Evolutionary conservation across 2,113 vertebrate genomes (phyloP), one percentile per base, ranked within the genome.

Genomic region (Mesoclemmys tuberculata): DNA sequence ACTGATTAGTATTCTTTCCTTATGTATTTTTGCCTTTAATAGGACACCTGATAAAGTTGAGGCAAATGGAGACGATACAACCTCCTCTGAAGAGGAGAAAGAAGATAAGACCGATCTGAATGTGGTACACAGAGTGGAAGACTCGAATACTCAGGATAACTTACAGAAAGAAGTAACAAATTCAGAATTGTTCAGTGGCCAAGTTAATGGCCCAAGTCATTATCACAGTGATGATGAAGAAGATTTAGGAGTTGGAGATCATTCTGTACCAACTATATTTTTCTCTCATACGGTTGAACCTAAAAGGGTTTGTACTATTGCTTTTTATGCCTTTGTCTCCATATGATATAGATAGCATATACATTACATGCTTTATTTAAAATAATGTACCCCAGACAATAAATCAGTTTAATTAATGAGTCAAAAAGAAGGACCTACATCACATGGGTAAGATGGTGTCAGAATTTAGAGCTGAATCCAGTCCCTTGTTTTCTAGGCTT

Each of bases 221-320:
- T 97, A 97, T n/a, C 93, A 87, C 93, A 98, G 92, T 46, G 98
- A 98, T 4, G 97, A 98, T 10, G 98, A 90, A 46, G 94, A 97
- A 48, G 93, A 96, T 21, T 55, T 49, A 78, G 98, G 95, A 80
- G 48, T 68, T 90, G 98, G 77, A 97, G 98, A 98, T 79, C 97
- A 95, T 87, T 93, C 92, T 88, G 90, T 99, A 94, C 99, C 99
- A 29, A 99, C 96, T 49, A 99, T 99, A 97, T 99, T 98, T 97
- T 99, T 99, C 97, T 98, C 98, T 97, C 99, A 99, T 97, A 99
- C 99, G 35, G 98, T 99, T 8, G 99, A 99, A 96, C 99, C 99
- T 92, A 99, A 99, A 97, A 99, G 99, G 99, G 99, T 98, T 93
- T 92, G 98, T 98, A 95, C 89, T 3, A 84, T 51, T 88, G 16